phyloP scores from a whole-genome alignment of 2,113 vertebrate species.

The Desmodus rotundus region DNA sequence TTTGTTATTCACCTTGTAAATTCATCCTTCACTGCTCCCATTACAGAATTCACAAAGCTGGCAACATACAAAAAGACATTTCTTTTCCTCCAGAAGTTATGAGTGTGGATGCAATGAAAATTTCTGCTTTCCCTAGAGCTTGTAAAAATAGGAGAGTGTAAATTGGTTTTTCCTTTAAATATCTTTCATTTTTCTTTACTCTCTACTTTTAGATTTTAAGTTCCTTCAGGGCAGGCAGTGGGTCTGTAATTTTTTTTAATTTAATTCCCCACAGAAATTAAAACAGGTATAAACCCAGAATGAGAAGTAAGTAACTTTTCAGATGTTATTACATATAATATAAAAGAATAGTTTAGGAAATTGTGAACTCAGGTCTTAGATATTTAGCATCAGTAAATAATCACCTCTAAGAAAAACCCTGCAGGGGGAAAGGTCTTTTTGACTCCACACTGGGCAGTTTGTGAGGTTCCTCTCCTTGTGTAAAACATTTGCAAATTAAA shows the following conservation, averaged over 20 bases:
- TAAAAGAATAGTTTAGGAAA: conserved; percentile 23
- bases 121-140: conserved; percentile 11
- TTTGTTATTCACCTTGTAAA: conserved; percentile 18
- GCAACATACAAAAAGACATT: conserved; percentile 46
- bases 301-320: conserved; percentile 12
- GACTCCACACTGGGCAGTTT: neutral
- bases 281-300: neutral
- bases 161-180: conserved; percentile 27
- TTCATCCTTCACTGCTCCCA: conserved; percentile 1
- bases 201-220: conserved; percentile 54
- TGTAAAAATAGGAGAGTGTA: conserved; percentile 39
- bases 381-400: neutral
- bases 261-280: conserved; percentile 15
- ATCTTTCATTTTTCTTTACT: conserved; percentile 43
- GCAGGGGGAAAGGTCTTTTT: neutral
- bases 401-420: neutral
- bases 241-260: conserved; percentile 17
- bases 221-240: conserved; percentile 53
- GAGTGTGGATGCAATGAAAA: conserved; percentile 28
- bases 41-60: conserved; percentile 34
- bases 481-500: neutral
- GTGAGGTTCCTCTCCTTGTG: neutral
- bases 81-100: conserved; percentile 49
- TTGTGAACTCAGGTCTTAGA: neutral
- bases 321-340: neutral